These are phyloP conservation scores for Tenthredo distinguenda DNA, from an alignment of 2,888 invertebrate genomes.

Conservation along the genomic window DNA sequence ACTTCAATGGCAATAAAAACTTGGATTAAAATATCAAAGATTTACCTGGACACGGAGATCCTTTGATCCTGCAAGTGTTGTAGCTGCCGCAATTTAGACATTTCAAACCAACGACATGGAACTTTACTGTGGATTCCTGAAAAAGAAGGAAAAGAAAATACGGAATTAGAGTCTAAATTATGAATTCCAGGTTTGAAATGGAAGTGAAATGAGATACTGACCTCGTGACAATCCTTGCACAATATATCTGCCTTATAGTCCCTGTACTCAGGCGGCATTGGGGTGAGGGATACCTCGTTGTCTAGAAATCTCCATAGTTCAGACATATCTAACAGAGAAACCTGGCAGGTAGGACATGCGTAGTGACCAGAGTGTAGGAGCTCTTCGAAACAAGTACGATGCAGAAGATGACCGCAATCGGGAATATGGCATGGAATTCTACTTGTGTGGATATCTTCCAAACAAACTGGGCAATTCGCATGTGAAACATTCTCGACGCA, in stretches of 20 bases:
- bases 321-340: constrained; percentile 93
- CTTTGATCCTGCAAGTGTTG: constrained; percentile 91
- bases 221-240: constrained; percentile 96
- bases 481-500: constrained; percentile 94
- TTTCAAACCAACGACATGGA: constrained; percentile 93
- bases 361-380: constrained; percentile 88
- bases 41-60: constrained; percentile 79
- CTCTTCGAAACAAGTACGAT: constrained; percentile 91
- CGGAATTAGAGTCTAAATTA: not conserved
- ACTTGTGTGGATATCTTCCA: constrained; percentile 95
- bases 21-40: not conserved
- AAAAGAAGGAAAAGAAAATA: constrained; percentile 56
- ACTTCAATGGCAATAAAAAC: not conserved
- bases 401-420: constrained; percentile 92
- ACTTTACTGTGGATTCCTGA: constrained; percentile 90
- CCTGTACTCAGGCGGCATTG: constrained; percentile 91
- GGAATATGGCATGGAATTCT: constrained; percentile 94
- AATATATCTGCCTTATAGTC: constrained; percentile 90
- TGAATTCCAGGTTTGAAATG: not conserved
- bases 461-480: constrained; percentile 93
- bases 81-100: constrained; percentile 94
- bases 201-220: constrained; percentile 71
- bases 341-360: constrained; percentile 93
- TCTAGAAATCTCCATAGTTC: constrained; percentile 91
- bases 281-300: constrained; percentile 89